Percentiles rank a stretch among this genome's conserved stretches.
These are phyloP conservation scores for Carassius carassius DNA, from an alignment of 2,113 vertebrate species.

Conservation along the genomic window DNA sequence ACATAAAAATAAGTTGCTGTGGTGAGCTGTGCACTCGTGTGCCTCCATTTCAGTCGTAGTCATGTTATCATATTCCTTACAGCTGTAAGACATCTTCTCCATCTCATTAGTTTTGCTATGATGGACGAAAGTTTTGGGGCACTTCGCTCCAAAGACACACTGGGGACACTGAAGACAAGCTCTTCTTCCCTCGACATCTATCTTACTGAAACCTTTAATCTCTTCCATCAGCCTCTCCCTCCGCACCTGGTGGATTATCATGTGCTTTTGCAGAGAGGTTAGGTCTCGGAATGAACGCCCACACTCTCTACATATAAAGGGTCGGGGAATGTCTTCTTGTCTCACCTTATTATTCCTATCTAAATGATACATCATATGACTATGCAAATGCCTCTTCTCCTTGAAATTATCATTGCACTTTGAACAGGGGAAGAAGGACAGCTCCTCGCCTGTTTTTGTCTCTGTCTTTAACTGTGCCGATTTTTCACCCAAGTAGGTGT, in stretches of 20 bases:
- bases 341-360: conserved; percentile 91
- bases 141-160: conserved; percentile 83
- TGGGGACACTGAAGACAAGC: conserved; percentile 79
- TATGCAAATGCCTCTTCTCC: conserved; percentile 92
- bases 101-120: conserved; percentile 85
- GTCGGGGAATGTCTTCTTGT: conserved; percentile 83
- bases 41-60: conserved; percentile 82
- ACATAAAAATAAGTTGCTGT: conserved; percentile 73
- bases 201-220: conserved; percentile 87
- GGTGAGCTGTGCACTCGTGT: conserved; percentile 80
- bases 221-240: conserved; percentile 87
- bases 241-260: conserved; percentile 92
- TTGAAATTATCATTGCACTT: conserved; percentile 94
- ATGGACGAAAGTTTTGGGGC: conserved; percentile 86
- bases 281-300: conserved; percentile 92
- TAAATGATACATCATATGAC: conserved; percentile 98
- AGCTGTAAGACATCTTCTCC: conserved; percentile 86
- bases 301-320: conserved; percentile 91
- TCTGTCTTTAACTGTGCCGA: conserved; percentile 79
- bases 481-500: conserved; percentile 80
- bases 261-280: conserved; percentile 88
- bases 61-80: conserved; percentile 86
- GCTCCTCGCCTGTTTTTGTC: conserved; percentile 78
- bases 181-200: conserved; percentile 80
- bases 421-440: conserved; percentile 88